Conservation (phyloP, 2,797 vertebrate species). For the Cyprinella venusta region DNA sequence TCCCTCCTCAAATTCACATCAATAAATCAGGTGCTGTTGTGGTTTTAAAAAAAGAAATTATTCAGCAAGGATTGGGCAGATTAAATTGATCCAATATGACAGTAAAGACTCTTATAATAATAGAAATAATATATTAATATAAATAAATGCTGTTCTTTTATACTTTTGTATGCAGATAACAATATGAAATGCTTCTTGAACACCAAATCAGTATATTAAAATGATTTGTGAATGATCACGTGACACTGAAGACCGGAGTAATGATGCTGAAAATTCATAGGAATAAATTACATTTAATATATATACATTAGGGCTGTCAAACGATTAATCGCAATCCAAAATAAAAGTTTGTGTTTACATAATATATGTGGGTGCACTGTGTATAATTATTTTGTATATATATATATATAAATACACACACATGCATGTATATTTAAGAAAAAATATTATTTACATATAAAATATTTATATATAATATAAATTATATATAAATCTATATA, state of each 20-base stretch:
- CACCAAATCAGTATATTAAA: not conserved
- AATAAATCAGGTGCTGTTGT: slow-evolving; percentile 24
- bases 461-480: no score
- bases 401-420: no score
- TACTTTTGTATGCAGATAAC: not conserved
- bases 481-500: no score
- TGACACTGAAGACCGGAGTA: not conserved
- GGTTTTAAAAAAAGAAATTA: no score
- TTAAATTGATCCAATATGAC: not conserved
- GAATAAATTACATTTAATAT: not conserved
- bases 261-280: not conserved
- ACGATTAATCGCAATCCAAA: no score
- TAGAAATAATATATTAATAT: not conserved
- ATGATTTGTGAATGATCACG: not conserved
- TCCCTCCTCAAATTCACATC: not conserved
- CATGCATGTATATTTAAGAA: no score
- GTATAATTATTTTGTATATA: no score
- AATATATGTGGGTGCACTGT: no score
- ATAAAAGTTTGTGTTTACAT: no score
- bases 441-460: no score
- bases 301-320: no score
- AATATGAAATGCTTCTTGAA: no score
- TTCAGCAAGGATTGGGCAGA: not conserved
- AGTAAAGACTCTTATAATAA: not conserved
- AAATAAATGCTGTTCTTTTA: not conserved